A percentile compares a stretch with the other conserved stretches of the same genome.
Conservation (phyloP, 2,113 vertebrate genomes). For the Egretta garzetta region DNA sequence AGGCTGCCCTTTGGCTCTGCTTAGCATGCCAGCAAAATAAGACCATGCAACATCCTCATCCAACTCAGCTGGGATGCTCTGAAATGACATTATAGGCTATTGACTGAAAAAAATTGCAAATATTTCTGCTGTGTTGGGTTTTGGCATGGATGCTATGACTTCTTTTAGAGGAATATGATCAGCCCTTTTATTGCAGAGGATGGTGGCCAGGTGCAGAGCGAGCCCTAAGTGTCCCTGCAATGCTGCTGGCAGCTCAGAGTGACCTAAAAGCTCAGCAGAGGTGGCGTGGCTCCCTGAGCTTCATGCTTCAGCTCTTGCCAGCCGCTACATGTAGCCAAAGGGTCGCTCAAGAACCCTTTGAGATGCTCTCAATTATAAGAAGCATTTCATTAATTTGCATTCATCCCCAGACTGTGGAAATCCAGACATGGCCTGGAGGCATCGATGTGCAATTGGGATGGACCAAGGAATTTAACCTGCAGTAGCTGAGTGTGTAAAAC, state of each 20-base stretch:
- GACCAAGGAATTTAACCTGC: neutral
- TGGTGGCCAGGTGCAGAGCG: neutral
- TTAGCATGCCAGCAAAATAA: neutral
- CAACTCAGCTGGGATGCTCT: neutral
- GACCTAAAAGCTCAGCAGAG: neutral
- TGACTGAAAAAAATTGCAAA: fast-evolving
- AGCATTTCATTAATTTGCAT: neutral
- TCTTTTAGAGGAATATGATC: neutral
- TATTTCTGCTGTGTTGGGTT: neutral
- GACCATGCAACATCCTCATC: neutral
- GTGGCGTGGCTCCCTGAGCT: neutral
- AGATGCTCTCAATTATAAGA: neutral
- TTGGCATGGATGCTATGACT: neutral
- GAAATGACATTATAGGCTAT: neutral
- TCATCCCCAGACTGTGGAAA: neutral
- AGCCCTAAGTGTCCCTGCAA: neutral
- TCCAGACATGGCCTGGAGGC: neutral
- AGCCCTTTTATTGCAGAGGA: neutral
- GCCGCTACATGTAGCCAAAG: fast-evolving
- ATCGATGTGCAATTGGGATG: neutral
- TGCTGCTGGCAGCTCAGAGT: neutral
- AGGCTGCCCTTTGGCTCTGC: neutral
- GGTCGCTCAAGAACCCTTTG: neutral
- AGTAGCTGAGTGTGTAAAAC: neutral
- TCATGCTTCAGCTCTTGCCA: neutral